Base-by-base conservation (phyloP, 2,888 invertebrate species). In the Maniola hyperantus region DNA sequence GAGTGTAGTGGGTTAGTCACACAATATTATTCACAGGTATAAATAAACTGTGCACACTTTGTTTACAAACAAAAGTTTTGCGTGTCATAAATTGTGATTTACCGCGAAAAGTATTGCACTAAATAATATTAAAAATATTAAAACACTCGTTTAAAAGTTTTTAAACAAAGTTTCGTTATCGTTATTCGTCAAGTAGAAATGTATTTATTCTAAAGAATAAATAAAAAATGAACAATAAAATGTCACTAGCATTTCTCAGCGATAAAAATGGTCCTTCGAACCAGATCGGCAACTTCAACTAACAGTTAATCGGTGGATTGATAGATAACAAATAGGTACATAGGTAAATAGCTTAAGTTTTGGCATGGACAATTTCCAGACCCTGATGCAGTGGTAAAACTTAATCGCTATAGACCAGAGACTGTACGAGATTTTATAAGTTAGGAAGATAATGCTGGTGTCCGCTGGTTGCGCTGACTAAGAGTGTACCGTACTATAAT, bases 1-100 rank as follows among this genome's bases (percentile, higher is more conserved):
- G 55, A n/a, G 77, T 73, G 68, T 66, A 69, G 70, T 63, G 67
- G 67, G 73, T 81, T 79, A 81, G 76, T 82, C 80, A 81, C 79
- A 79, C 68, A 67, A 69, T 74, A 72, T 79, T 79, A 77, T 77
- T 79, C 78, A 77, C 72, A 51, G 54, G 67, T 67, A 72, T 61
- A 77, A 78, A 79, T 77, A 76, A 72, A 73, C 71, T 67, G 64
- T 55, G 54, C 68, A 62, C 61, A 63, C 70, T 74, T 67, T 79
- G 79, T 80, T 78, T 77, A 77, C 77, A 70, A 76, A 78, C 75
- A 79, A 74, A 74, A 67, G 73, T 51, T 62, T 34, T n/a, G 46
- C 65, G 70, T 67, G 57, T 59, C 65, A 71, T 72, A 71, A 64
- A 2, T 66, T 69, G 20, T 48, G 57, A 57, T 53, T 55, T 39